Evolutionary conservation across 2,797 vertebrate species (phyloP).

Genomic region (Australoheros facetus): DNA sequence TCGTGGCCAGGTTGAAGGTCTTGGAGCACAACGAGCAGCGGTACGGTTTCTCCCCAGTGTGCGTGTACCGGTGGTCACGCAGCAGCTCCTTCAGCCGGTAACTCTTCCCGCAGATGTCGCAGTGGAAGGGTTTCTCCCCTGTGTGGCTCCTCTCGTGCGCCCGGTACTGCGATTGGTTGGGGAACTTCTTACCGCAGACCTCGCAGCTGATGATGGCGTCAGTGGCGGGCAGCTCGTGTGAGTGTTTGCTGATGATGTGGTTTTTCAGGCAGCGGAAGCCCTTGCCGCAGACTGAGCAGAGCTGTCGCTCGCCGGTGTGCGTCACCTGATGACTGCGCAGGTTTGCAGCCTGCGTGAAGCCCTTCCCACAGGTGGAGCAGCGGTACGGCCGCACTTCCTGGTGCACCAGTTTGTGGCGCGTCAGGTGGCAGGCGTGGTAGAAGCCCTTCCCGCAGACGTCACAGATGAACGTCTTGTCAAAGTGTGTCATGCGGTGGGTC

Average conservation of each 20-base stretch:
- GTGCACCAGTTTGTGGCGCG: constrained; percentile 59
- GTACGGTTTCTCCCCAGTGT: constrained; percentile 52
- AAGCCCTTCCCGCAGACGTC: constrained; percentile 65
- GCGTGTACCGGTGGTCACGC: constrained; percentile 46
- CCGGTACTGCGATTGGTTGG: constrained; percentile 37
- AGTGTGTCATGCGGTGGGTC: constrained; percentile 54
- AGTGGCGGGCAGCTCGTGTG: constrained; percentile 8
- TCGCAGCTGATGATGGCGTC: constrained; percentile 25
- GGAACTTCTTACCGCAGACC: constrained; percentile 59
- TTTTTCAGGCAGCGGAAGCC: constrained; percentile 57
- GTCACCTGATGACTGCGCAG: constrained; percentile 53
- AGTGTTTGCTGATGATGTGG: constrained; percentile 63
- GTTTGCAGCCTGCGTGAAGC: constrained; percentile 60
- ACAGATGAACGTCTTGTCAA: constrained; percentile 62
- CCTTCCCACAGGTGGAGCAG: constrained; percentile 46
- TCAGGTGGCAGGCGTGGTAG: constrained; percentile 58
- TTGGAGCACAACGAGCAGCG: constrained; percentile 44
- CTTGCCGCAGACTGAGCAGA: constrained; percentile 62
- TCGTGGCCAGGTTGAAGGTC: constrained; percentile 50
- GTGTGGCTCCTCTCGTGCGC: constrained; percentile 48
- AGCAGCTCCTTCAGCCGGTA: constrained; percentile 49
- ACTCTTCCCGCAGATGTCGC: constrained; percentile 53
- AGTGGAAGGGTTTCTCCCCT: constrained; percentile 50
- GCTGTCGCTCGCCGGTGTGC: constrained; percentile 52
- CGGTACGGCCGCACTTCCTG: constrained; percentile 25